phyloP scores from a whole-genome alignment of 1,140 invertebrate species.

The Lepidotrigona ventralis region DNA sequence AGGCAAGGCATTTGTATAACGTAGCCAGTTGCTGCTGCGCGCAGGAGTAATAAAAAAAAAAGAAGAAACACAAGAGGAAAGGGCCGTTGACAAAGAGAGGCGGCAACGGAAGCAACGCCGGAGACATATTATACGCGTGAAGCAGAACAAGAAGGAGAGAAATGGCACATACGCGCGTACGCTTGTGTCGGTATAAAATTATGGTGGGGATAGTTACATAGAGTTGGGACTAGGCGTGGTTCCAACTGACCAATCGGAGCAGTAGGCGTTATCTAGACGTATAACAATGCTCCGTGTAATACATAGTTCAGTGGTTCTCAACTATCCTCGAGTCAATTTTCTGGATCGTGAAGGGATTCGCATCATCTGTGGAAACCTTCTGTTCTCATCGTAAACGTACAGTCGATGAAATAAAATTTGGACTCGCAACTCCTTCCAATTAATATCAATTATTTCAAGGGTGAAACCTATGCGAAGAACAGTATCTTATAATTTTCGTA shows the following conservation, averaged over 20 bases:
- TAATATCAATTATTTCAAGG: rapidly evolving
- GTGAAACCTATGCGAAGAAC: neutral
- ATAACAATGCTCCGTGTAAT: slow-evolving; percentile 31
- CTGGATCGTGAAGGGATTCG: neutral
- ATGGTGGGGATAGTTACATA: slow-evolving; percentile 44
- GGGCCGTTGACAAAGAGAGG: slow-evolving; percentile 22
- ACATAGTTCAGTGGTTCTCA: slow-evolving; percentile 35
- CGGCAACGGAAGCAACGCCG: slow-evolving; percentile 19
- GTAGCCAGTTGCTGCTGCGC: neutral
- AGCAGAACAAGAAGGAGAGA: slow-evolving; percentile 17
- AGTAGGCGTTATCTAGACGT: slow-evolving; percentile 55
- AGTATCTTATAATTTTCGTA: no score
- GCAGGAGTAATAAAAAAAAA: slow-evolving; percentile 31
- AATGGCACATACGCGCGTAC: neutral
- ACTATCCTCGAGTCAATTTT: neutral
- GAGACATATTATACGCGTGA: neutral
- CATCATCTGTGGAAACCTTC: neutral
- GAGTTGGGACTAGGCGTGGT: slow-evolving; percentile 47
- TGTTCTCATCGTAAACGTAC: rapidly evolving
- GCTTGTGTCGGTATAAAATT: neutral
- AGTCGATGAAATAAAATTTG: neutral
- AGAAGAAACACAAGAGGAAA: slow-evolving; percentile 5
- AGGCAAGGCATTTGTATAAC: neutral
- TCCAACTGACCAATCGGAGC: slow-evolving; percentile 45
- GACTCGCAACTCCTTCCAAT: neutral